Base-by-base conservation (phyloP, 2,113 vertebrate genomes). In the Glaucidium brasilianum region DNA sequence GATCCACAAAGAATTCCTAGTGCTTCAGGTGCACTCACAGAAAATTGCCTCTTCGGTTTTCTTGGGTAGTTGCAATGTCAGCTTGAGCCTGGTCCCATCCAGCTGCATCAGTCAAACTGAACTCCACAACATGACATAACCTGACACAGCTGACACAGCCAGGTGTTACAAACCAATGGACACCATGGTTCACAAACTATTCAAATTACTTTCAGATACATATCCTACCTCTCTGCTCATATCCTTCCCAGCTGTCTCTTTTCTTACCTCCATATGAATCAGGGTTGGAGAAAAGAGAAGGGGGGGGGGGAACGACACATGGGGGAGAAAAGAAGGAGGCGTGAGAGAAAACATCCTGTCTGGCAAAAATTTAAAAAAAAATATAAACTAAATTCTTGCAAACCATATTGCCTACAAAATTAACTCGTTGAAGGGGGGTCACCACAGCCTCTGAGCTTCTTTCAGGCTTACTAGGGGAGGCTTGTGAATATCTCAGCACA, bases 121-220 rank as follows among this genome's bases (percentile, higher is more conserved):
- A 81, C 76, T 93, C 77, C 88, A 37, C 86, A 95, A 94, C 75
- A 87, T 89, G 96, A 94, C 88, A 88, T 94, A 95, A 94, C 82
- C 84, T 95, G 86, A 94, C 90, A 83, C 85, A 92, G 79, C 75
- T 94, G 96, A 95, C 90, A 94, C 88, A 55, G 82, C 83, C 95
- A 97, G 91, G 56, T 95, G 93, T 96, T 94, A 96, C 74, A 96
- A 96, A 85, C 90, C 96, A 96, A 30, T 83, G 86, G 90, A 97
- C n/a, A 94, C 79, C 94, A 94, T 47, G 66, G 88, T 91, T 97
- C 96, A 96, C 94, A 85, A 97, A 96, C 87, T 93, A 94, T 96
- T 93, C 93, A 97, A 95, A 92, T 97, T 89, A 86, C 78, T 97
- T 98, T 97, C 91, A 90, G 92, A 97, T 85, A 89, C 62, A 74